These are phyloP conservation scores for Schlechtendalia chinensis DNA, from an alignment of 1,140 invertebrate genomes.

Conservation along the genomic window DNA sequence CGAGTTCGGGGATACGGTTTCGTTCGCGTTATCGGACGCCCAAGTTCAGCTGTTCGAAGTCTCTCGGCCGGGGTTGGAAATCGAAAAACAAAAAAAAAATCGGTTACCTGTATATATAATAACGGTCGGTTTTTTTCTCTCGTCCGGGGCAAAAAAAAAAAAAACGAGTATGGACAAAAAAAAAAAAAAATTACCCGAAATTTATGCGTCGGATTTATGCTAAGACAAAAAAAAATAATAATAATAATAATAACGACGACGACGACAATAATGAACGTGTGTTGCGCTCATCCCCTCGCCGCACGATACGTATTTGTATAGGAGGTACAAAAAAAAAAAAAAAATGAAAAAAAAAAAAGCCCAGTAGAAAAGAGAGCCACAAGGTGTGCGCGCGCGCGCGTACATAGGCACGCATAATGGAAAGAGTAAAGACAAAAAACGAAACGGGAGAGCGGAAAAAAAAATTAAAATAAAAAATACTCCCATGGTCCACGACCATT, in stretches of 20 bases:
- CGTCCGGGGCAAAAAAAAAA: conserved; percentile 16
- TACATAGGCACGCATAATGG: conserved; percentile 32
- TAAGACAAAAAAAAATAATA: conserved; percentile 37
- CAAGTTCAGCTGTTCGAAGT: conserved; percentile 37
- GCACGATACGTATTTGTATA: too few relatives aligned
- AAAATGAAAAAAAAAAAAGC: neutral
- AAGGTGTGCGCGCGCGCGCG: conserved; percentile 45
- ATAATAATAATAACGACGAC: neutral
- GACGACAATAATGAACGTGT: neutral
- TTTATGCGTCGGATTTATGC: conserved; percentile 35
- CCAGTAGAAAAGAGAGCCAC: conserved; percentile 23
- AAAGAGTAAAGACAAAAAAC: conserved; percentile 39
- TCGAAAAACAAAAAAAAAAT: conserved; percentile 11
- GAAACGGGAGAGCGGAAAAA: too few relatives aligned
- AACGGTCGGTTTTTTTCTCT: conserved; percentile 35
- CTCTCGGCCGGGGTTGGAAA: conserved; percentile 13
- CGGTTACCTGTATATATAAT: conserved; percentile 29
- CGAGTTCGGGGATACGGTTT: too few relatives aligned
- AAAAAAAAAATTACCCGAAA: conserved; percentile 37
- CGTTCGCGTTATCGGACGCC: neutral
- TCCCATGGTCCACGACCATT: conserved; percentile 46
- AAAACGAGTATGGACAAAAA: neutral
- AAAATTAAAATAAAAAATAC: too few relatives aligned
- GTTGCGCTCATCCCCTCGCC: conserved; percentile 15
- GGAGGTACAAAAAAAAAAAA: too few relatives aligned